These are phyloP conservation scores for Phrynosoma platyrhinos DNA, from an alignment of 2,113 vertebrate genomes.

Conservation along the genomic window DNA sequence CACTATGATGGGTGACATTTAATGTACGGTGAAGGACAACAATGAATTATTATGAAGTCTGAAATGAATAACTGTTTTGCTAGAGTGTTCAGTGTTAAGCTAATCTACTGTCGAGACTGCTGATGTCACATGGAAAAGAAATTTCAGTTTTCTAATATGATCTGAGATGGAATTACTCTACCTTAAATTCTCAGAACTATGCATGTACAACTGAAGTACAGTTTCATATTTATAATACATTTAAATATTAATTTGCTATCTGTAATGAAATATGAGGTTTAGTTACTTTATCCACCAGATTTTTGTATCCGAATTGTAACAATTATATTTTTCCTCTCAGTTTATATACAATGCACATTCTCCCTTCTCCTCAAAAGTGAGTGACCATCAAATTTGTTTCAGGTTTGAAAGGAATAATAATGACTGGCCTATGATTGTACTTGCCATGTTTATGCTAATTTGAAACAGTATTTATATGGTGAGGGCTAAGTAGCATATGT, in stretches of 20 bases:
- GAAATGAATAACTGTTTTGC: conserved; percentile 68
- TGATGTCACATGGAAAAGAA: conserved; percentile 60
- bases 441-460: background rate
- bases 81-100: conserved; percentile 62
- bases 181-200: conserved; percentile 37
- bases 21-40: conserved; percentile 62
- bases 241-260: background rate
- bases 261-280: background rate
- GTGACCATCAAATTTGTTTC: background rate
- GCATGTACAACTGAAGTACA: background rate
- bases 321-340: background rate
- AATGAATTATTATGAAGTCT: conserved; percentile 68
- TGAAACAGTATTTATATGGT: background rate
- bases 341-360: background rate
- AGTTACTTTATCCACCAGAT: background rate
- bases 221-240: conserved; percentile 32
- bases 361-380: background rate
- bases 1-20: conserved; percentile 69
- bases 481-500: background rate
- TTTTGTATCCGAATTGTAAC: background rate
- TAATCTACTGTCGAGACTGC: conserved; percentile 63
- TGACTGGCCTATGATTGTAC: background rate
- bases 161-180: conserved; percentile 36
- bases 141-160: conserved; percentile 49
- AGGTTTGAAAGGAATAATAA: background rate